phyloP scores from a whole-genome alignment of 1,140 invertebrate species.

The Drosophila repleta region DNA sequence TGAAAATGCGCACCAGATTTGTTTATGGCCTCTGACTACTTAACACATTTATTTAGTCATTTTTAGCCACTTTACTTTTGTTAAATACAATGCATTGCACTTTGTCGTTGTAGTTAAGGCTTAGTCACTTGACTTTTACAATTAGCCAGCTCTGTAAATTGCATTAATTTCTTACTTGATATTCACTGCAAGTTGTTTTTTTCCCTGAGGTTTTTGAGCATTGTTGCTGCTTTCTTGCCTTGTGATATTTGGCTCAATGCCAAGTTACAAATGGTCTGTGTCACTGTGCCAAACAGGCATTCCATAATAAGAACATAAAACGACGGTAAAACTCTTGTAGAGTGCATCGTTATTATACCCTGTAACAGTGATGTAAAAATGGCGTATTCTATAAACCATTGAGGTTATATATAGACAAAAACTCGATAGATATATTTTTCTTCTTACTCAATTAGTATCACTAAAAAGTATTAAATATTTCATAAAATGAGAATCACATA shows the following conservation, averaged over 20 bases:
- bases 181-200: neutral
- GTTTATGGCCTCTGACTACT: constrained; percentile 46
- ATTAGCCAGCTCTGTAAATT: constrained; percentile 17
- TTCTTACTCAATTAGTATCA: too few species aligned
- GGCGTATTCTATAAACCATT: neutral
- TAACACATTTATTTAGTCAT: constrained; percentile 47
- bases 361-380: neutral
- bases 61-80: neutral
- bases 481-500: too few species aligned
- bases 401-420: too few species aligned
- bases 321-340: neutral
- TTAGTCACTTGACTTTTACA: constrained; percentile 19
- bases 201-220: neutral
- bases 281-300: constrained; percentile 35
- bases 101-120: constrained; percentile 12
- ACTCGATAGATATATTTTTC: too few species aligned
- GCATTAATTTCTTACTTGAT: constrained; percentile 10
- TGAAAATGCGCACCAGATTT: constrained; percentile 46
- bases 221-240: neutral
- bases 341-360: neutral
- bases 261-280: constrained; percentile 46
- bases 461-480: too few species aligned
- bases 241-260: constrained; percentile 39
- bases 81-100: constrained; percentile 28
- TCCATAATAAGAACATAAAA: constrained; percentile 13